Evolutionary conservation across 2,888 invertebrate species (phyloP).

Genomic region (Drosophila kokeensis): DNA sequence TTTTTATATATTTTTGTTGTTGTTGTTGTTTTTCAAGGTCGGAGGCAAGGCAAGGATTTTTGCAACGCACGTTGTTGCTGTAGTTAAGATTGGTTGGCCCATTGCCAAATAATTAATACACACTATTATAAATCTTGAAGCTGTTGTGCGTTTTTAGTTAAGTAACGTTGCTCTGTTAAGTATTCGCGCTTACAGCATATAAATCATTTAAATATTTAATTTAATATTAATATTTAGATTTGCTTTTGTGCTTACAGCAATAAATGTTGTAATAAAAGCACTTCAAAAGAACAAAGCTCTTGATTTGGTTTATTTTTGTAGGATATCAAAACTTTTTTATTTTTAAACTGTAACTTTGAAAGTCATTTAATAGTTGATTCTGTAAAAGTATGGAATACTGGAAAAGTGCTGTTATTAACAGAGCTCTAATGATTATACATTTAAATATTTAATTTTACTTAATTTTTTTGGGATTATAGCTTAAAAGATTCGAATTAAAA

Average conservation of each 20-base stretch:
- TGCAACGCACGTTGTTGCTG: constrained; percentile 35
- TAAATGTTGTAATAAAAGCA: background rate
- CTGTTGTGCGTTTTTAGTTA: constrained; percentile 44
- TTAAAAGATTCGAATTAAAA: background rate
- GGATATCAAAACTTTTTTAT: background rate
- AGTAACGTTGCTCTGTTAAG: constrained; percentile 44
- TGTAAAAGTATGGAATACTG: background rate
- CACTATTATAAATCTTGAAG: constrained; percentile 52
- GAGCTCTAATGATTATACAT: background rate
- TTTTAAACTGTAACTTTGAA: background rate
- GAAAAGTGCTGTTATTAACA: background rate
- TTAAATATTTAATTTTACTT: background rate
- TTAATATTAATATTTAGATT: background rate
- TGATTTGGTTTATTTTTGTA: background rate
- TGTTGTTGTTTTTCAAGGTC: constrained; percentile 46
- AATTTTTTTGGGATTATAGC: background rate
- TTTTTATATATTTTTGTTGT: constrained; percentile 1
- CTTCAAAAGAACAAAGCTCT: background rate
- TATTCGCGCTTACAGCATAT: constrained; percentile 5
- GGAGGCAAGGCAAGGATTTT: constrained; percentile 58
- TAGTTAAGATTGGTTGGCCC: constrained; percentile 54
- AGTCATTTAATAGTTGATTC: background rate
- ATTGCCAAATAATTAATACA: constrained; percentile 57
- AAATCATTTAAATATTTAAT: constrained; percentile 3
- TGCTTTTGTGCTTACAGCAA: background rate